phyloP scores from a whole-genome alignment of 2,888 invertebrate species.

The Panzeria rudis region DNA sequence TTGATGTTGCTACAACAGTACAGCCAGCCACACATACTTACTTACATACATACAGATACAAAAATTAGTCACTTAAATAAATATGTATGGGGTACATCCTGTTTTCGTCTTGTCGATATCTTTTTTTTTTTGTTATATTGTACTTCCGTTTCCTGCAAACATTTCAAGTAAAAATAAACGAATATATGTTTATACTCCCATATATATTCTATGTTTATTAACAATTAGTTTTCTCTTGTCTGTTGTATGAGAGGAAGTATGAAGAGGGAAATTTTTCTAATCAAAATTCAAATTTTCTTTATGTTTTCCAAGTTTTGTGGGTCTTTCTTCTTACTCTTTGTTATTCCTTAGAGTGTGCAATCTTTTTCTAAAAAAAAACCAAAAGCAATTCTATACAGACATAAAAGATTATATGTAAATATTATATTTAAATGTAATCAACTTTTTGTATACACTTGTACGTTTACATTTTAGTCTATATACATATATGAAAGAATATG shows the following conservation, averaged over 20 bases:
- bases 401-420: conserved; percentile 46
- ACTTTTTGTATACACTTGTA: not conserved
- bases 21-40: not conserved
- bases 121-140: conserved; percentile 37
- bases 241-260: not conserved
- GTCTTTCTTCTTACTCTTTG: conserved; percentile 3
- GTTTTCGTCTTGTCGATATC: conserved; percentile 65
- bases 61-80: conserved; percentile 4
- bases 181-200: conserved; percentile 14
- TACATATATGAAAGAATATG: conserved; percentile 21
- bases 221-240: conserved; percentile 26
- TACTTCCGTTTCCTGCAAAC: conserved; percentile 72
- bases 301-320: conserved; percentile 5
- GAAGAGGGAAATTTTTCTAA: conserved; percentile 80
- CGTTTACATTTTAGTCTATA: no score
- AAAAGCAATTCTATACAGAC: conserved; percentile 1
- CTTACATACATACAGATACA: not conserved
- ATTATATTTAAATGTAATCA: conserved; percentile 44
- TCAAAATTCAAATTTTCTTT: conserved; percentile 83
- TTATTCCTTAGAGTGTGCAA: conserved; percentile 40
- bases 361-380: conserved; percentile 2
- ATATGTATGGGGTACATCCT: conserved; percentile 35
- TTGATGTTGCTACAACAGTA: conserved; percentile 29
- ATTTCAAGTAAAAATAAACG: conserved; percentile 49
- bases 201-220: conserved; percentile 2